These are phyloP conservation scores for Eubucco bourcierii DNA, from an alignment of 2,113 vertebrate genomes.

Conservation along the genomic window DNA sequence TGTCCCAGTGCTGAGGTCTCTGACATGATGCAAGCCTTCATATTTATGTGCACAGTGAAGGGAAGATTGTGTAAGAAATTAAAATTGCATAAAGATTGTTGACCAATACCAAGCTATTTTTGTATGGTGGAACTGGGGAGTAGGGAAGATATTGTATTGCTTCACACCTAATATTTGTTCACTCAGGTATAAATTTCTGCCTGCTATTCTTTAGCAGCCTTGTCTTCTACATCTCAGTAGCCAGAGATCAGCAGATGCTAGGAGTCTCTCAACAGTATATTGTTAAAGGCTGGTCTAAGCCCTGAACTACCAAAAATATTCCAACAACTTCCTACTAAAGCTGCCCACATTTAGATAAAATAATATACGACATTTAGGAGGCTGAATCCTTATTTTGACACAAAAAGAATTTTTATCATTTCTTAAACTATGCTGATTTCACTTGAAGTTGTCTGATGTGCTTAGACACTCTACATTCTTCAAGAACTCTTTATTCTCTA, in stretches of 20 bases:
- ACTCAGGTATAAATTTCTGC: not conserved
- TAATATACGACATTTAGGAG: not conserved
- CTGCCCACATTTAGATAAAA: not conserved
- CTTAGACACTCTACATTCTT: not conserved
- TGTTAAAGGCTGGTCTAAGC: not conserved
- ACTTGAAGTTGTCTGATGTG: not conserved
- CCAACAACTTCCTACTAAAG: not conserved
- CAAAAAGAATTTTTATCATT: too few species aligned
- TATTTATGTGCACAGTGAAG: not conserved
- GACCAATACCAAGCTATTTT: not conserved
- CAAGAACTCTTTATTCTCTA: not conserved
- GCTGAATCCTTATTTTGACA: not conserved
- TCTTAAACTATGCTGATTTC: not conserved
- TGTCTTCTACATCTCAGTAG: not conserved
- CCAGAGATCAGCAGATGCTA: not conserved
- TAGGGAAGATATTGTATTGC: fast-evolving
- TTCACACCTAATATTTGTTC: not conserved
- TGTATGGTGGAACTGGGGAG: not conserved
- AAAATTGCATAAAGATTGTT: not conserved
- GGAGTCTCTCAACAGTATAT: not conserved
- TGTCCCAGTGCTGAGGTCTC: not conserved
- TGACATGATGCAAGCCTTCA: not conserved
- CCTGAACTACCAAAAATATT: not conserved
- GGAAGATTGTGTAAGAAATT: not conserved
- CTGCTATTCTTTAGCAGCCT: not conserved